phyloP scores from a whole-genome alignment of 2,113 vertebrate species.

The Pelecanoides urinatrix region DNA sequence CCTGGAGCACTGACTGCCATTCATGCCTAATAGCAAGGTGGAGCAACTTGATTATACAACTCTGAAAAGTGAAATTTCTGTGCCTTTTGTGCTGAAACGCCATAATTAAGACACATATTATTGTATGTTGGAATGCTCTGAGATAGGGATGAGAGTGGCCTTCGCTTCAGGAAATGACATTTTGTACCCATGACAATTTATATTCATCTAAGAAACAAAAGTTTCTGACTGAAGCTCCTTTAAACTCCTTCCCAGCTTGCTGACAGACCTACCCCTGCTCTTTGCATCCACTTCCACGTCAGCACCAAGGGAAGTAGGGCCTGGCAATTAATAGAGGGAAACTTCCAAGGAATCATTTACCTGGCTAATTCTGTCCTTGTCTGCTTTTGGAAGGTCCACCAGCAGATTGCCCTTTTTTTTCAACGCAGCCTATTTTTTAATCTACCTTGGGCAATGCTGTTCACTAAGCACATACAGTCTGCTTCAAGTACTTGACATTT shows the following conservation, averaged over 20 bases:
- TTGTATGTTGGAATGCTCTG: neutral
- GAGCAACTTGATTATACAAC: constrained; percentile 63
- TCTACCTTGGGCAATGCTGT: neutral
- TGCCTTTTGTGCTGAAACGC: constrained; percentile 12
- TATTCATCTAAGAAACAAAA: constrained; percentile 35
- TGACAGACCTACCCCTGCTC: neutral
- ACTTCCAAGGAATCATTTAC: neutral
- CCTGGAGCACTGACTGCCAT: constrained; percentile 60
- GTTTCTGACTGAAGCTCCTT: constrained; percentile 7
- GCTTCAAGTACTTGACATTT: neutral
- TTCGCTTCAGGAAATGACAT: constrained; percentile 39
- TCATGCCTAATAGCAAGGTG: constrained; percentile 66
- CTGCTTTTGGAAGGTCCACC: neutral
- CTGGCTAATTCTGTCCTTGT: neutral
- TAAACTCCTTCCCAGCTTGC: neutral
- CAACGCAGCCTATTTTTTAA: neutral
- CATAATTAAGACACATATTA: constrained; percentile 48
- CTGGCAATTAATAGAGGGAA: neutral
- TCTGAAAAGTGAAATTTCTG: constrained; percentile 54
- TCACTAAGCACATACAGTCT: neutral
- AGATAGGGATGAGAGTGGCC: constrained; percentile 9
- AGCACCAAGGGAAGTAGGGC: neutral
- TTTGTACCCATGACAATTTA: constrained; percentile 15
- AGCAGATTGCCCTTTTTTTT: neutral
- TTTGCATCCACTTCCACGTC: neutral